Base-by-base conservation (phyloP, 2,797 vertebrate species). In the Crypturellus tataupa region DNA sequence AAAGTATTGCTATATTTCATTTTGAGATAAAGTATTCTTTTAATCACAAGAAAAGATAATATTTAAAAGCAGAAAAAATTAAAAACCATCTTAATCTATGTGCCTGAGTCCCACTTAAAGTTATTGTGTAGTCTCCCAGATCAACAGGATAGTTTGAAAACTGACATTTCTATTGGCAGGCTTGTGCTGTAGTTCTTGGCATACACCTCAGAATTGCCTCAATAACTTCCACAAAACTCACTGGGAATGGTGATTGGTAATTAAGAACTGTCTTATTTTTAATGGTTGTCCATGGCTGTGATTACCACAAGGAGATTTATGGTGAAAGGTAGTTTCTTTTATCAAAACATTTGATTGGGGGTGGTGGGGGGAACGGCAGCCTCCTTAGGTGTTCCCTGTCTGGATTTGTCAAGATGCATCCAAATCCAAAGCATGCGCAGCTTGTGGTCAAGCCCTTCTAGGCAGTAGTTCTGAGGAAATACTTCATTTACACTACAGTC, bases 1-100 rank as follows among this genome's bases (percentile, higher is more conserved):
- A 67, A 95, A 94, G 68, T 76, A 91, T 64, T 16, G 11, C 55
- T 56, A 56, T 93, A 42, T 93, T 96, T 93, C 89, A 85, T 95
- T 94, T 85, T 89, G 88, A 92, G 65, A 94, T 88, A 80, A 82
- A 95, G 58, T 85, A 80, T 95, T 62, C 37, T 39, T 95, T 95
- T 96, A 94, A 92, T 96, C 88, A 72, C 84, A 68, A 84, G 85
- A 86, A 95, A 90, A 88, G 87, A 13, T 93, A 89, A 87, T 88
- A 91, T 78, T 95, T 93, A 88, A 93, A 94, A 91, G 29, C 40
- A 40, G 29, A 96, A 96, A 94, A 96, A 96, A 83, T 92, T 94
- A 95, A 56, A 56, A 56, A n/a, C 31, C 10, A 80, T 76, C 80
- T 84, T 93, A 70, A 81, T 84, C 93, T 88, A 64, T 0, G 40